phyloP scores from a whole-genome alignment of 2,888 invertebrate genomes.

The Leptinotarsa rubiginosa region DNA sequence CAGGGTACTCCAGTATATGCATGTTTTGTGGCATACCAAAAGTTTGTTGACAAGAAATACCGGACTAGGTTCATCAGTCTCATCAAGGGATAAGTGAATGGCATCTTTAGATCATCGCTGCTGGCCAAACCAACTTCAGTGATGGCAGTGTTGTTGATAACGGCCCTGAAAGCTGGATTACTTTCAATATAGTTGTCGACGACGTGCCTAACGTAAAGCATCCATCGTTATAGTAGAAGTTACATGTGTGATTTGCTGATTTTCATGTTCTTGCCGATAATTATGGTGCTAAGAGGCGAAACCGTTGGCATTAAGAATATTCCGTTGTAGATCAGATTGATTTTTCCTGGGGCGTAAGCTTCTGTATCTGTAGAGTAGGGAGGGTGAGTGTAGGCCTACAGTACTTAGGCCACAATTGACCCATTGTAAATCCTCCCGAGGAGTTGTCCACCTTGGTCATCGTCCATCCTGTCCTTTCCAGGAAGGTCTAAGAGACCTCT shows the following conservation, averaged over 20 bases:
- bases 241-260: conserved; percentile 69
- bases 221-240: conserved; percentile 67
- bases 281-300: conserved; percentile 81
- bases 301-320: conserved; percentile 95
- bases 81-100: conserved; percentile 86
- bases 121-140: conserved; percentile 91
- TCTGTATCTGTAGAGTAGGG: too few relatives aligned
- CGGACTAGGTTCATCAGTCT: conserved; percentile 68
- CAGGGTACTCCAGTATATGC: conserved; percentile 91
- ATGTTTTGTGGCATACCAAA: conserved; percentile 92
- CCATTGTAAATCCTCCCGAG: too few relatives aligned
- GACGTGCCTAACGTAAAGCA: conserved; percentile 82
- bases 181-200: conserved; percentile 66
- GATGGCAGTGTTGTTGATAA: conserved; percentile 85
- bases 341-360: conserved; percentile 89
- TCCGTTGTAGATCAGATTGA: conserved; percentile 95
- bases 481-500: too few relatives aligned
- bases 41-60: conserved; percentile 73
- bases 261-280: conserved; percentile 75
- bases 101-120: conserved; percentile 91
- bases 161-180: conserved; percentile 80
- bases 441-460: too few relatives aligned
- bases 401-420: too few relatives aligned
- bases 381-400: too few relatives aligned
- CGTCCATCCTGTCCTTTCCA: too few relatives aligned